phyloP scores from a whole-genome alignment of 92 coral and sea anemone genomes.

The Porites evermanni region DNA sequence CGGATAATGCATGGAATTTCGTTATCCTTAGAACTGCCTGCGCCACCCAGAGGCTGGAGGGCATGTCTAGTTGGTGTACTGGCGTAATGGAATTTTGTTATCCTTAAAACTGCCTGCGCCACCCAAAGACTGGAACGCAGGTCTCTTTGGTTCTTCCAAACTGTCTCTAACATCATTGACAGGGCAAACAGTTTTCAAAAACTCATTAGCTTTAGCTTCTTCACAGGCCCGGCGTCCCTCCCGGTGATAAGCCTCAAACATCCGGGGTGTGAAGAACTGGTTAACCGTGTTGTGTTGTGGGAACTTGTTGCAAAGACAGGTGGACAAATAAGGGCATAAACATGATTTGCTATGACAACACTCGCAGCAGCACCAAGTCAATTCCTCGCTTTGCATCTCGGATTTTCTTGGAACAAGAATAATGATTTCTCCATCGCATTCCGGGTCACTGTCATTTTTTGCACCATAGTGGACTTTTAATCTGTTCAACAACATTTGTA shows the following conservation, averaged over 20 bases:
- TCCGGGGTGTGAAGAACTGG: slow-evolving; percentile 42
- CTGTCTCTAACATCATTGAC: no score
- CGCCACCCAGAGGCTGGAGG: no score
- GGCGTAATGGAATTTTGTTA: no score
- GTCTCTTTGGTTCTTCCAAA: no score
- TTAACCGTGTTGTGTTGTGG: neutral
- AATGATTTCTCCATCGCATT: neutral
- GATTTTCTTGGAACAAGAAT: neutral
- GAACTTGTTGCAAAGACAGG: neutral
- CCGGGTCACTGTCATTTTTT: no score
- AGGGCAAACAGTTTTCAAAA: neutral
- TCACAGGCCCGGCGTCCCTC: neutral
- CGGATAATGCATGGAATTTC: no score
- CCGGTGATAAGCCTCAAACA: slow-evolving; percentile 34
- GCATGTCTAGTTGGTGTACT: no score
- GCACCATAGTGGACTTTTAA: neutral
- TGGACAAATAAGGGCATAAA: neutral
- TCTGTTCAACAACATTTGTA: neutral
- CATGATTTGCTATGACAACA: neutral
- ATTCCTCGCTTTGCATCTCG: neutral
- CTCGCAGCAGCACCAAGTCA: neutral
- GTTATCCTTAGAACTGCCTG: no score
- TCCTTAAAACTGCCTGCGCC: no score
- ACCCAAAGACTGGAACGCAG: no score
- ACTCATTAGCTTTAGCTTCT: neutral